phyloP scores from a whole-genome alignment of 2,113 vertebrate genomes.

The Ceyx margarethae region DNA sequence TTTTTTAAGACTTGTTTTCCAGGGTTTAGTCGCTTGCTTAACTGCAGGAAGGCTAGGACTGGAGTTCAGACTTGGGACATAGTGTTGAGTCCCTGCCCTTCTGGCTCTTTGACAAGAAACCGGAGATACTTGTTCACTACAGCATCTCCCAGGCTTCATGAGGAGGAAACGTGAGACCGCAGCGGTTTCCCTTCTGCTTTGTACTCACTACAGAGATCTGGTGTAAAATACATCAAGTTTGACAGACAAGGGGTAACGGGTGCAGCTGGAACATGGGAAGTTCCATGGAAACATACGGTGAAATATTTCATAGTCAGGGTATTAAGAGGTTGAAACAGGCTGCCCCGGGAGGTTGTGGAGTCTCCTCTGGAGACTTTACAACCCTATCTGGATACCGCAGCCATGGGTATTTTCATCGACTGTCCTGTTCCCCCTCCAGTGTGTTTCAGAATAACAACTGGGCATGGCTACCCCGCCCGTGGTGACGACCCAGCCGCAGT shows the following conservation, averaged over 20 bases:
- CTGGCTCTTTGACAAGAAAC: background rate
- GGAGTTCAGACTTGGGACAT: background rate
- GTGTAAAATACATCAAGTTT: background rate
- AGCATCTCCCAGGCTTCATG: background rate
- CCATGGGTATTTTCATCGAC: accelerated
- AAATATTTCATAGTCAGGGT: no score
- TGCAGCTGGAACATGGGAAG: no score
- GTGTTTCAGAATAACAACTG: background rate
- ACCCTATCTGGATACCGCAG: no score
- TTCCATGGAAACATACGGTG: no score
- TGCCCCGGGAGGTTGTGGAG: no score
- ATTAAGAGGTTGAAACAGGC: no score
- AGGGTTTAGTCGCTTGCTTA: background rate
- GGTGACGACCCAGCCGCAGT: background rate
- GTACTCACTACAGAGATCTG: background rate
- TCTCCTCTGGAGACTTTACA: no score
- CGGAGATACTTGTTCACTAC: background rate
- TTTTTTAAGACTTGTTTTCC: background rate
- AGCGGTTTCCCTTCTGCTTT: background rate
- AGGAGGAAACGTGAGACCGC: background rate
- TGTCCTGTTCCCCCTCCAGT: accelerated
- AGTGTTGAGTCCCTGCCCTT: background rate
- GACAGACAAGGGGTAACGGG: background rate
- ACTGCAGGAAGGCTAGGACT: background rate
- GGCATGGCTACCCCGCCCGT: background rate